Percentiles rank a stretch among this genome's conserved stretches.
Evolutionary conservation across 92 coral and sea anemone genomes (phyloP).

Genomic region (Umimayanthus chanpuru): DNA sequence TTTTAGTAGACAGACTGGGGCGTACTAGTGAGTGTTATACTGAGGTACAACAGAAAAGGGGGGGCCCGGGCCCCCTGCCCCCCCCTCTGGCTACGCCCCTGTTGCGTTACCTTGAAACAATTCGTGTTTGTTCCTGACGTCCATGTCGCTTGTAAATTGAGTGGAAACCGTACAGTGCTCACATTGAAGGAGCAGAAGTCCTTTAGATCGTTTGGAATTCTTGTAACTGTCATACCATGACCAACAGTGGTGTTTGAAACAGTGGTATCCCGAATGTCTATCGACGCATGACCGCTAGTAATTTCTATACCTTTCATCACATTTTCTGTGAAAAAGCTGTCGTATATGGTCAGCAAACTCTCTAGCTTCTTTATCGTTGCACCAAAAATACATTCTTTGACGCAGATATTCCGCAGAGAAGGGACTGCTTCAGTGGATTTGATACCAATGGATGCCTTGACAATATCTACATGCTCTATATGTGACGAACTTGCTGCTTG

Average conservation of each 20-base stretch:
- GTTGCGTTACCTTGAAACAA: no score
- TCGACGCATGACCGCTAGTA: conserved; percentile 4
- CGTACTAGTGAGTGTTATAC: no score
- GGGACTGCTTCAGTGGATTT: conserved; percentile 48
- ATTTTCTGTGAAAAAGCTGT: conserved; percentile 45
- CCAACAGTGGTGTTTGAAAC: conserved; percentile 9
- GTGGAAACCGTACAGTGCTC: no score
- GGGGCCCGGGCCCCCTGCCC: no score
- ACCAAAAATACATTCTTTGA: conserved; percentile 46
- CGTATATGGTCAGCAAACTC: conserved; percentile 48
- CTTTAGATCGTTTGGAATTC: no score
- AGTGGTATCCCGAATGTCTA: conserved; percentile 40
- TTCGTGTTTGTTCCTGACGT: no score
- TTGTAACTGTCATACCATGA: no score
- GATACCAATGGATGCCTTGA: conserved; percentile 54
- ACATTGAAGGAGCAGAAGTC: no score
- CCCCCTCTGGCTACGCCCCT: no score
- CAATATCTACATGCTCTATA: conserved; percentile 51
- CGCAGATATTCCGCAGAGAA: conserved; percentile 39
- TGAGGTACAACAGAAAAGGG: no score
- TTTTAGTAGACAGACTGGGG: no score
- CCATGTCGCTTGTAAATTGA: no score
- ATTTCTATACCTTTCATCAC: conserved; percentile 54
- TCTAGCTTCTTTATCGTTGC: conserved; percentile 21
- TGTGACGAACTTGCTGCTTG: conserved; percentile 29